phyloP scores from a whole-genome alignment of 2,888 invertebrate species.

The Drosophila maculinotata region DNA sequence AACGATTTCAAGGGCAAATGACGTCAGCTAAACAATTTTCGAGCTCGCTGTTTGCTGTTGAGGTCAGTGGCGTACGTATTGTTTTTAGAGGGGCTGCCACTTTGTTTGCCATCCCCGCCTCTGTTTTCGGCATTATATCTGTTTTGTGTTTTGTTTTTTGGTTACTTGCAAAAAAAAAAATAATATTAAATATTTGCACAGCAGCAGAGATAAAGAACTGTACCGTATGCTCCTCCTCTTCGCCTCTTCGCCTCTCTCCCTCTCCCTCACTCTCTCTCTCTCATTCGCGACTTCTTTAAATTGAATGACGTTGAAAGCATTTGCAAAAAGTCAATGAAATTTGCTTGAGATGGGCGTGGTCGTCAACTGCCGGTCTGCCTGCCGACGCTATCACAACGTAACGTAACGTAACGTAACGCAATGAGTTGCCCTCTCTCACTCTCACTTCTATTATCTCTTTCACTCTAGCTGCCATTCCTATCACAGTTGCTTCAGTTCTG shows the following conservation, averaged over 20 bases:
- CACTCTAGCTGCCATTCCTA: conserved; percentile 27
- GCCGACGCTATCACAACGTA: conserved; percentile 11
- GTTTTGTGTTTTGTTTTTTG: conserved; percentile 53
- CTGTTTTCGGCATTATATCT: conserved; percentile 51
- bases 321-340: conserved; percentile 53
- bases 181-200: conserved; percentile 70
- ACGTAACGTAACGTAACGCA: conserved; percentile 7
- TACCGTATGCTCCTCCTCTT: conserved; percentile 49
- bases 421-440: conserved; percentile 11
- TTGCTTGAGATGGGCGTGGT: conserved; percentile 46
- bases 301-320: conserved; percentile 26
- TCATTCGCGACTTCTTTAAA: neutral
- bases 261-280: neutral
- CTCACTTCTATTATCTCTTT: neutral
- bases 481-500: conserved; percentile 40
- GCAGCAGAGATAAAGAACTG: conserved; percentile 72
- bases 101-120: conserved; percentile 36
- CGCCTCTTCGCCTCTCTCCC: conserved; percentile 6
- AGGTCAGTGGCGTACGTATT: conserved; percentile 48
- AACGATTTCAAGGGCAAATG: conserved; percentile 80
- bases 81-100: conserved; percentile 4
- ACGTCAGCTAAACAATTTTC: conserved; percentile 80
- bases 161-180: conserved; percentile 34
- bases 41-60: conserved; percentile 43
- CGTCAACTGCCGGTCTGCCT: neutral